phyloP scores from a whole-genome alignment of 1,140 invertebrate species.

The Tetraneura akinire region DNA sequence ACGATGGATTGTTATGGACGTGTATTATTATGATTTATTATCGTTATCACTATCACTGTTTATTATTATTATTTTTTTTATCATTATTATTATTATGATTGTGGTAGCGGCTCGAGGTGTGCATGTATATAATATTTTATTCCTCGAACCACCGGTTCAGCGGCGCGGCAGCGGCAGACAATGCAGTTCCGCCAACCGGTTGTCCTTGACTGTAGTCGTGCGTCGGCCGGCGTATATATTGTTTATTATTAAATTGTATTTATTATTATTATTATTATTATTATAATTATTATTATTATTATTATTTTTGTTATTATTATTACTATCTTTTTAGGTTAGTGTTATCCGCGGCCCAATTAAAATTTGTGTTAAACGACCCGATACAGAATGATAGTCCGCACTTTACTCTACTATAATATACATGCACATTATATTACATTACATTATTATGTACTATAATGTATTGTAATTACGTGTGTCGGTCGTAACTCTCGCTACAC shows the following conservation, averaged over 20 bases:
- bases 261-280: neutral
- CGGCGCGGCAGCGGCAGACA: neutral
- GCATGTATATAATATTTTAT: no score
- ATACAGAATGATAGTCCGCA: neutral
- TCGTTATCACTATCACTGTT: no score
- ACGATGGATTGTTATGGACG: no score
- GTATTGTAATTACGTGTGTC: no score
- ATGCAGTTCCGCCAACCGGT: conserved; percentile 31
- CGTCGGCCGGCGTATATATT: neutral
- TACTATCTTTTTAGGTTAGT: conserved; percentile 41
- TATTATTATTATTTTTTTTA: no score
- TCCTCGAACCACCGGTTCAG: neutral
- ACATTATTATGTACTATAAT: neutral
- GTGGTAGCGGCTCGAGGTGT: neutral
- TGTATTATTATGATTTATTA: no score
- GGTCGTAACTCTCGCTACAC: no score
- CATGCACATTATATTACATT: no score
- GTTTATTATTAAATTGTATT: conserved; percentile 11
- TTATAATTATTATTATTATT: conserved; percentile 19
- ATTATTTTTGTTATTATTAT: neutral
- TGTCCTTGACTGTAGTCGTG: conserved; percentile 18
- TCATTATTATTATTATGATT: neutral
- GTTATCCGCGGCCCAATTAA: conserved; percentile 32
- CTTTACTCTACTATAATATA: neutral
- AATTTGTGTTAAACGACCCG: conserved; percentile 44